Evolutionary conservation across 1,140 invertebrate genomes (phyloP).

Genomic region (Aradophagus sp.): DNA sequence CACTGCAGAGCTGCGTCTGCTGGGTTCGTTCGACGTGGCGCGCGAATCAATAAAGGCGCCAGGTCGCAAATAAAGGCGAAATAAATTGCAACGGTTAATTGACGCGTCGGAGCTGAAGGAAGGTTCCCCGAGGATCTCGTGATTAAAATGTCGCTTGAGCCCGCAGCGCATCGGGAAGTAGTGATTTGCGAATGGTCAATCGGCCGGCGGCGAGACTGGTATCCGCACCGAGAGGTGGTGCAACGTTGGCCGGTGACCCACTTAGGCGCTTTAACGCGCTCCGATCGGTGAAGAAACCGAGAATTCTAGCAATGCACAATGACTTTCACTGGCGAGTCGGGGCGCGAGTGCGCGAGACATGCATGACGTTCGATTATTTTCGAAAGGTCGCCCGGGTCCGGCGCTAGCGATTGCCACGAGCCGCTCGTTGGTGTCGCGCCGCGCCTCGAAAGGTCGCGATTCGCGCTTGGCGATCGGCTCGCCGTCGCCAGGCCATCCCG

Average conservation of each 20-base stretch:
- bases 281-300: slow-evolving; percentile 69
- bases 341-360: slow-evolving; percentile 52
- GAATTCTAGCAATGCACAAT: slow-evolving; percentile 67
- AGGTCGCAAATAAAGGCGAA: too few relatives aligned
- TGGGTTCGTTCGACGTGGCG: too few relatives aligned
- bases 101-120: too few relatives aligned
- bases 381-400: slow-evolving; percentile 66
- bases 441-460: slow-evolving; percentile 40
- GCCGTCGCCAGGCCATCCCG: background rate
- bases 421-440: slow-evolving; percentile 40
- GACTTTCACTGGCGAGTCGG: slow-evolving; percentile 69
- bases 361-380: slow-evolving; percentile 67
- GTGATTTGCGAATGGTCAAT: background rate
- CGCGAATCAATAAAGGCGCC: too few relatives aligned
- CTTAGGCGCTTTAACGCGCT: slow-evolving; percentile 48
- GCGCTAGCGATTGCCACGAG: slow-evolving; percentile 56
- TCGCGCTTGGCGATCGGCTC: slow-evolving; percentile 2
- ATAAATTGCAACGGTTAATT: too few relatives aligned
- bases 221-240: slow-evolving; percentile 55
- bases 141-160: too few relatives aligned
- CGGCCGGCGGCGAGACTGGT: slow-evolving; percentile 17
- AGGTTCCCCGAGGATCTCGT: too few relatives aligned
- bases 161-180: too few relatives aligned
- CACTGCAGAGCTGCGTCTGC: too few relatives aligned
- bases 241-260: slow-evolving; percentile 65